Base-by-base conservation (phyloP, 2,888 invertebrate genomes). In the Ramazzottius varieornatus region DNA sequence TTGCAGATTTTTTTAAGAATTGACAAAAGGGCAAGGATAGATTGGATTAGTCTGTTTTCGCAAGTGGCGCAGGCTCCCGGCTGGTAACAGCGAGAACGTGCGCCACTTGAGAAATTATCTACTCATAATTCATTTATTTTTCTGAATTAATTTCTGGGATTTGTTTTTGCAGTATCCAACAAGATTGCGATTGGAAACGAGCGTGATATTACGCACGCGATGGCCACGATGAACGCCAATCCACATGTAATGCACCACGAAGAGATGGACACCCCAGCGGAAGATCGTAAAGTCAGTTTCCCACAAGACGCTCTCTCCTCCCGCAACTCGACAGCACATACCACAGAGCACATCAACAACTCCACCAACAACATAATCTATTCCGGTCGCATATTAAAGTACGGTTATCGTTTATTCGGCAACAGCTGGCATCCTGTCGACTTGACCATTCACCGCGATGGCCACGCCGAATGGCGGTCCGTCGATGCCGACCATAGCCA, bases 391-490 rank as follows among this genome's bases (percentile, higher is more conserved):
- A 8, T 54, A 29, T 54, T 54, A 24, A 54, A 54, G 29, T 24
- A 54, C 54, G 54, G 54, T 29, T 54, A 24, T 29, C 54, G 54
- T 4, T 24, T 54, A 24, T 54, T 54, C 54, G 29, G 29, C 16
- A 54, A 54, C 54, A 54, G 29, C 54, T 54, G 54, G 54, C 54
- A 54, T 54, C 54, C 54, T 4, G 29, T 54, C 54, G 29, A 54
- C 54, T 4, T 29, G 13, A 24, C 24, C n/a, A 54, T 54, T 54
- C 8, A 8, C 20, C 54, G 54, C 4, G 54, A 54, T 29, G 54
- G 54, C n/a, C 16, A 16, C n/a, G n/a, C 24, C 4, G 54, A 54
- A 29, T 54, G 54, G 54, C 8, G 8, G 8, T 40, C 40, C 20
- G 40, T 40, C 20, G 40, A 8, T 13, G 40, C 20, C 40, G n/a